Percentiles rank a stretch among this genome's conserved stretches.
Conservation (phyloP, 2,888 invertebrate genomes). For the Seira ritae region DNA sequence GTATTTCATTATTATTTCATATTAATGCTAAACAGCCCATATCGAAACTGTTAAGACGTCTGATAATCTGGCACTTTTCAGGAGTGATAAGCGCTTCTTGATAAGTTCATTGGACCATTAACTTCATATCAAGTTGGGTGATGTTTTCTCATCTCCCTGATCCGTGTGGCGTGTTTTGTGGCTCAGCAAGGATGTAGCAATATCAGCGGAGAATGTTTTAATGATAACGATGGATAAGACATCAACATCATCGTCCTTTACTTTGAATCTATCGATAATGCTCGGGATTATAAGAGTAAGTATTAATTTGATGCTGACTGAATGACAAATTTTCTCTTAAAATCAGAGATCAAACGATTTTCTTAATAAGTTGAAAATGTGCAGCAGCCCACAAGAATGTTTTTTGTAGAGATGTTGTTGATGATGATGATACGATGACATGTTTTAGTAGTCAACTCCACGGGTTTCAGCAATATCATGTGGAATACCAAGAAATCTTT, state of each 20-base stretch:
- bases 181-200: too few relatives aligned
- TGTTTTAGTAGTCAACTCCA: not conserved
- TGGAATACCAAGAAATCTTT: slow-evolving; percentile 35
- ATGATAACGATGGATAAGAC: slow-evolving; percentile 8
- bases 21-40: not conserved
- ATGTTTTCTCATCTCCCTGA: not conserved
- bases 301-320: too few relatives aligned
- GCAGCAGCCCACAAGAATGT: not conserved
- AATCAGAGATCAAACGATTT: not conserved
- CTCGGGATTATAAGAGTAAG: too few relatives aligned
- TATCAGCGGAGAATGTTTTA: not conserved
- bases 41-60: slow-evolving; percentile 49
- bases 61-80: slow-evolving; percentile 53
- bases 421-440: not conserved
- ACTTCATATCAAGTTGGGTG: not conserved
- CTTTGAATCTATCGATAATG: too few relatives aligned
- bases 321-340: not conserved
- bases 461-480: not conserved
- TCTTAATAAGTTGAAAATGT: not conserved
- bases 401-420: too few relatives aligned
- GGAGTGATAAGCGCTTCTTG: slow-evolving; percentile 41
- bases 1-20: not conserved
- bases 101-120: slow-evolving; percentile 64
- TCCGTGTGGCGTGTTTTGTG: too few relatives aligned
- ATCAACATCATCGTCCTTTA: not conserved